These are phyloP conservation scores for Neogale vison DNA, from an alignment of 2,113 vertebrate genomes.

Conservation along the genomic window DNA sequence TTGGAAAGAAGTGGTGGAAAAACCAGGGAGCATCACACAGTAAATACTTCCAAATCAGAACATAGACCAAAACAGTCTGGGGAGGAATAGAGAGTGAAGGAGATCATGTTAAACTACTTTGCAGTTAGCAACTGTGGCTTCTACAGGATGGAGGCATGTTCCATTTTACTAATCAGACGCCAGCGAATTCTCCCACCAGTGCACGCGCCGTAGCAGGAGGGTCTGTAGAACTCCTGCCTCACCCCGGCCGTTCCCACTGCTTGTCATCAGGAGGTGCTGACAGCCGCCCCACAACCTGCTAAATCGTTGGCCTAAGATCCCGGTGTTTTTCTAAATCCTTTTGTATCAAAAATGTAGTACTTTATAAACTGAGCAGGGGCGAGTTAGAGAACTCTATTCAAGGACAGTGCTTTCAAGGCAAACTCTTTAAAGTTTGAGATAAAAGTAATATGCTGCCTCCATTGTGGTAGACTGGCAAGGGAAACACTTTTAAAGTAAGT, in stretches of 20 bases:
- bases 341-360: not conserved
- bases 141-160: not conserved
- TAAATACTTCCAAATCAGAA: not conserved
- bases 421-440: not conserved
- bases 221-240: accelerated
- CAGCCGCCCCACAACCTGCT: not conserved
- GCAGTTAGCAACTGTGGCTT: not conserved
- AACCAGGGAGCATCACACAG: not conserved
- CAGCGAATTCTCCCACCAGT: too few species aligned
- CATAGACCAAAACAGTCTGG: not conserved
- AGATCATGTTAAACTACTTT: not conserved
- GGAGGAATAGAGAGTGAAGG: not conserved
- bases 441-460: not conserved
- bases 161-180: too few species aligned
- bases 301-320: not conserved
- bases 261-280: not conserved
- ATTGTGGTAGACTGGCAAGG: too few species aligned
- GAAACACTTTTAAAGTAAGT: not conserved
- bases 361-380: not conserved
- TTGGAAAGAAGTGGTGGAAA: not conserved
- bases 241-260: not conserved
- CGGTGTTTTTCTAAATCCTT: not conserved
- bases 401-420: not conserved
- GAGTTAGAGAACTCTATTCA: not conserved
- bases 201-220: accelerated